These are phyloP conservation scores for Scylla paramamosain DNA, from an alignment of 1,140 invertebrate genomes.

Conservation along the genomic window DNA sequence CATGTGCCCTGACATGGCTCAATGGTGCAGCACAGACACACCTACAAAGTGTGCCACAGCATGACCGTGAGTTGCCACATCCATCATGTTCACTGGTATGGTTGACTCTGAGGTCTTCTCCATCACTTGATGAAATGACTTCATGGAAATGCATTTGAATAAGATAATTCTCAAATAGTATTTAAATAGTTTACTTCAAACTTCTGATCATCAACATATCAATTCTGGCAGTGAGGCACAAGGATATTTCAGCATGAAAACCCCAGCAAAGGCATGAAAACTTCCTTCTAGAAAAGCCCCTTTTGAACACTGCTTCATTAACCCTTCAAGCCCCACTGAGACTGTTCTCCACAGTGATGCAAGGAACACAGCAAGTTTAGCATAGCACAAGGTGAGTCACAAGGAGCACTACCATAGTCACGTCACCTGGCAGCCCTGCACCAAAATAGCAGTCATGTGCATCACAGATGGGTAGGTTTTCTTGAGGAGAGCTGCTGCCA, in stretches of 20 bases:
- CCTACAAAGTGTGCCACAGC: no score
- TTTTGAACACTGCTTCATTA: constrained; percentile 5
- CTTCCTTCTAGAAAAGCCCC: background rate
- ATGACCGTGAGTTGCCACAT: no score
- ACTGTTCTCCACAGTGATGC: constrained; percentile 38
- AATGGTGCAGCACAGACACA: no score
- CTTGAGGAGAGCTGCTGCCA: constrained; percentile 59
- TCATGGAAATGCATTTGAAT: no score
- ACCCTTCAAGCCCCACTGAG: background rate
- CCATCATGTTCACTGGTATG: no score
- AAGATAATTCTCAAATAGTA: no score
- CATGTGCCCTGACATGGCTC: no score
- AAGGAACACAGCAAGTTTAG: constrained; percentile 48
- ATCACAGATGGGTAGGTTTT: constrained; percentile 66
- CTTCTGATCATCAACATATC: no score
- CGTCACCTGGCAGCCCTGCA: constrained; percentile 71
- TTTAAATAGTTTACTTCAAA: no score
- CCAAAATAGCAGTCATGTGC: constrained; percentile 69
- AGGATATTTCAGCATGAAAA: background rate
- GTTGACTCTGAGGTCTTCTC: no score
- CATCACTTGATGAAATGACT: no score
- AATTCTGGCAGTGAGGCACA: background rate
- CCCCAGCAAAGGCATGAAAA: background rate
- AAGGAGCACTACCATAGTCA: constrained; percentile 38
- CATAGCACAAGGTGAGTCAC: constrained; percentile 37